Conservation (phyloP, 2,113 vertebrate genomes). For the Empidonax traillii region DNA sequence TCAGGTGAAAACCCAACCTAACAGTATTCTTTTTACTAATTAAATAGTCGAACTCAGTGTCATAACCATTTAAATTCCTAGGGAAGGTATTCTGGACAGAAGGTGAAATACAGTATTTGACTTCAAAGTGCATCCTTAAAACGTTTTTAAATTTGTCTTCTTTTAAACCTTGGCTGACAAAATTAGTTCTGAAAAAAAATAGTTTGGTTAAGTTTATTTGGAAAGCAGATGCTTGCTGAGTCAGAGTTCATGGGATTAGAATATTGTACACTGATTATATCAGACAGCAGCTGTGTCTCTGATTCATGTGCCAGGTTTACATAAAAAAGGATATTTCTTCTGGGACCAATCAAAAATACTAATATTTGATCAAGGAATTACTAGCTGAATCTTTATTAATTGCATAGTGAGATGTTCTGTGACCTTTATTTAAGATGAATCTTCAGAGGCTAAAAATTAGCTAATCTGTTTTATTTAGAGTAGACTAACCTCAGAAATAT, state of each 20-base stretch:
- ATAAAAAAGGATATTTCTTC: slow-evolving; percentile 53
- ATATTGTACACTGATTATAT: slow-evolving; percentile 53
- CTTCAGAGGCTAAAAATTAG: slow-evolving; percentile 28
- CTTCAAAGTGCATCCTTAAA: not conserved
- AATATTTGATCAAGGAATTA: slow-evolving; percentile 64
- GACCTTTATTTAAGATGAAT: slow-evolving; percentile 52
- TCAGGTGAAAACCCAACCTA: not conserved
- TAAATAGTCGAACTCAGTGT: not conserved
- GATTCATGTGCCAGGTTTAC: slow-evolving; percentile 51
- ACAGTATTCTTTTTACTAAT: not conserved
- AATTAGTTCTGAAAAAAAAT: slow-evolving; percentile 2
- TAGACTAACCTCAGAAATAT: slow-evolving; percentile 31
- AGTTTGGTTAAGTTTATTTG: slow-evolving; percentile 30
- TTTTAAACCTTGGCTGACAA: slow-evolving; percentile 12
- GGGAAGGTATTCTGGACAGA: not conserved
- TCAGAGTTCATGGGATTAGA: slow-evolving; percentile 58
- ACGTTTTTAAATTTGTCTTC: not conserved
- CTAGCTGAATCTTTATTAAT: slow-evolving; percentile 59
- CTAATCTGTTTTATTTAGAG: slow-evolving; percentile 46
- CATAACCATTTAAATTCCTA: not conserved
- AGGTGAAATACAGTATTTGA: not conserved
- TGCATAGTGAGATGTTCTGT: slow-evolving; percentile 11
- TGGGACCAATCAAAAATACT: slow-evolving; percentile 63
- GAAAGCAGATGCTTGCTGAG: slow-evolving; percentile 63
- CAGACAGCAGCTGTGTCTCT: slow-evolving; percentile 58